Percentiles rank a stretch among this genome's conserved stretches.
Evolutionary conservation across 2,113 vertebrate species (phyloP).

Genomic region (Sinocyclocheilus maitianheensis): DNA sequence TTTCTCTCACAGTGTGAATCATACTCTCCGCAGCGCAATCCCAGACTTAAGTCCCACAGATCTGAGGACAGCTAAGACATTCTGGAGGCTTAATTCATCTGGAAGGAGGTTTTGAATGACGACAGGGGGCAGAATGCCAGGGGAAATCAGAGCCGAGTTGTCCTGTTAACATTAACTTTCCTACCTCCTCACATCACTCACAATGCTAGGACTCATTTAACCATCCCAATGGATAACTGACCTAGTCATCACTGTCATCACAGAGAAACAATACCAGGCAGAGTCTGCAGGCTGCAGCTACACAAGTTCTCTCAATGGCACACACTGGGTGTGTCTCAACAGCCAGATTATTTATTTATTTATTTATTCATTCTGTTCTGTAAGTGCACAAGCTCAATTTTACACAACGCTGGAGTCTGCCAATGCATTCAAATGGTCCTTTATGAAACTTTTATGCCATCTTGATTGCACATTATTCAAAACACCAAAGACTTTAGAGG

Average conservation of each 20-base stretch:
- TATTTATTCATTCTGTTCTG: conserved; percentile 49
- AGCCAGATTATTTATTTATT: conserved; percentile 53
- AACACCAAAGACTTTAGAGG: background rate
- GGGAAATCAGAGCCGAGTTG: conserved; percentile 14
- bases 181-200: conserved; percentile 17
- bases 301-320: conserved; percentile 69
- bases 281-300: conserved; percentile 58
- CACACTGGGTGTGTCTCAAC: conserved; percentile 76
- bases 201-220: conserved; percentile 36
- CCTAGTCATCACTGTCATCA: conserved; percentile 1
- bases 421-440: background rate
- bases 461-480: background rate
- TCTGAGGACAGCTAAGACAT: conserved; percentile 24
- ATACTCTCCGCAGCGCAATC: conserved; percentile 32
- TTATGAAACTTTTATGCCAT: conserved; percentile 2
- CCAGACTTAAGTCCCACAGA: conserved; percentile 32
- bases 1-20: conserved; percentile 44
- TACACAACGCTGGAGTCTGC: background rate
- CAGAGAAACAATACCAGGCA: conserved; percentile 55
- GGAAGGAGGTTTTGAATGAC: background rate
- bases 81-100: conserved; percentile 36
- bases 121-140: background rate
- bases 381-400: conserved; percentile 28
- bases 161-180: conserved; percentile 22
- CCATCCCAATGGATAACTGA: background rate